Percentiles rank a stretch among this genome's conserved stretches.
These are phyloP conservation scores for Lottia scabra DNA, from an alignment of 2,888 invertebrate species.

Conservation along the genomic window DNA sequence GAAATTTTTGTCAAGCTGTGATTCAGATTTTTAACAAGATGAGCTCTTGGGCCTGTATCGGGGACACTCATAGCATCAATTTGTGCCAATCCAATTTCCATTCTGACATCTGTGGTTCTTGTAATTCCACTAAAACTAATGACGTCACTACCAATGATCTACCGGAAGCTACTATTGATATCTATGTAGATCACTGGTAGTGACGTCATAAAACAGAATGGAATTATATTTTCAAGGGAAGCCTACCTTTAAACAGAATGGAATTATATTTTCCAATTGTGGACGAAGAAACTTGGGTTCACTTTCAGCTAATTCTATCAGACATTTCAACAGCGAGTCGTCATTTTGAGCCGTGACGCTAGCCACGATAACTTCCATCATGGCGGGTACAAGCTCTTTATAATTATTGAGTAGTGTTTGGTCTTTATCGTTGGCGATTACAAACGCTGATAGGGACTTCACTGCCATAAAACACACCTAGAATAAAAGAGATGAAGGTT, in stretches of 20 bases:
- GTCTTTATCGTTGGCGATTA: conserved; percentile 93
- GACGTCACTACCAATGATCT: too few species aligned
- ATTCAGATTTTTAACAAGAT: too few species aligned
- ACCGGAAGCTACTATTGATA: too few species aligned
- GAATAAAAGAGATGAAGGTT: background rate
- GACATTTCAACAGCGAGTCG: conserved; percentile 84
- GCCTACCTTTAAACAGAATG: conserved; percentile 85
- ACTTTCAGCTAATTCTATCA: conserved; percentile 93
- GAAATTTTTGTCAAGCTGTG: too few species aligned
- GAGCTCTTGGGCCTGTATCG: too few species aligned
- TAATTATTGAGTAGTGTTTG: conserved; percentile 90
- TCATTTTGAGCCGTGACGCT: conserved; percentile 91
- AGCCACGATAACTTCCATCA: conserved; percentile 79
- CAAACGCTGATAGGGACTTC: conserved; percentile 77
- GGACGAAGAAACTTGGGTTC: conserved; percentile 92
- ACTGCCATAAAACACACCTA: conserved; percentile 72
- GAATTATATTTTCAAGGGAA: too few species aligned
- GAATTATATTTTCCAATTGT: conserved; percentile 87
- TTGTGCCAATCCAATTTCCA: too few species aligned
- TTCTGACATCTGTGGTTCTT: too few species aligned
- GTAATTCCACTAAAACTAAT: too few species aligned
- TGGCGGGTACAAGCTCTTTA: conserved; percentile 81
- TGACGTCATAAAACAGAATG: too few species aligned
- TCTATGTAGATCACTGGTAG: too few species aligned
- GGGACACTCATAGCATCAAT: too few species aligned